These are phyloP conservation scores for Temnothorax unifasciatus DNA, from an alignment of 2,888 invertebrate species.

Conservation along the genomic window DNA sequence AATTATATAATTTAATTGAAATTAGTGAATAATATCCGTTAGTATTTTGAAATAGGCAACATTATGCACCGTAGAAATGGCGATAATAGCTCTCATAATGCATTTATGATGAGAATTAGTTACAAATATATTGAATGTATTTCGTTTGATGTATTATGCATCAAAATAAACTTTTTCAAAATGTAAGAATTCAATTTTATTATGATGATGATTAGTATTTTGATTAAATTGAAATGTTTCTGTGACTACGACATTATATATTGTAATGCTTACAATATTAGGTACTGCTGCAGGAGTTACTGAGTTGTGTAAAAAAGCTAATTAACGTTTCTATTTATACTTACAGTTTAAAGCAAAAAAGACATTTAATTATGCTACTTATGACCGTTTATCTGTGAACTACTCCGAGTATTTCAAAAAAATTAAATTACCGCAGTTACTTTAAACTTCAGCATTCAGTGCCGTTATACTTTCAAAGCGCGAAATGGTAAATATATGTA, in stretches of 20 bases:
- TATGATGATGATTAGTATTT: neutral
- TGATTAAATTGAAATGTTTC: neutral
- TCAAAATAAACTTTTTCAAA: neutral
- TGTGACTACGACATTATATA: neutral
- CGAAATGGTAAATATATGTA: neutral
- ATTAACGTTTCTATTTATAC: neutral
- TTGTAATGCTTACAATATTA: neutral
- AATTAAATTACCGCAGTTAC: neutral
- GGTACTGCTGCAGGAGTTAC: neutral
- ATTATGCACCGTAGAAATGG: neutral
- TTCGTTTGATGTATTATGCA: neutral
- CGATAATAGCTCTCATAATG: neutral
- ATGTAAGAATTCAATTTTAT: neutral
- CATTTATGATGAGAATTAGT: neutral
- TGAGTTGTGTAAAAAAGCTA: neutral
- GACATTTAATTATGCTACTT: conserved; percentile 35
- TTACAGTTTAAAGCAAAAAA: neutral
- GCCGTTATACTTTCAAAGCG: neutral
- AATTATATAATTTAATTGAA: neutral
- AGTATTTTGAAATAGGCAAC: neutral
- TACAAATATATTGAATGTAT: neutral
- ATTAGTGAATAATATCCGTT: neutral
- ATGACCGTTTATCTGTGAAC: neutral
- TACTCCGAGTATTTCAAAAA: neutral
- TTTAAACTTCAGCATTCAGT: neutral